phyloP scores from a whole-genome alignment of 2,113 vertebrate species.

The Toxotes chatareus region DNA sequence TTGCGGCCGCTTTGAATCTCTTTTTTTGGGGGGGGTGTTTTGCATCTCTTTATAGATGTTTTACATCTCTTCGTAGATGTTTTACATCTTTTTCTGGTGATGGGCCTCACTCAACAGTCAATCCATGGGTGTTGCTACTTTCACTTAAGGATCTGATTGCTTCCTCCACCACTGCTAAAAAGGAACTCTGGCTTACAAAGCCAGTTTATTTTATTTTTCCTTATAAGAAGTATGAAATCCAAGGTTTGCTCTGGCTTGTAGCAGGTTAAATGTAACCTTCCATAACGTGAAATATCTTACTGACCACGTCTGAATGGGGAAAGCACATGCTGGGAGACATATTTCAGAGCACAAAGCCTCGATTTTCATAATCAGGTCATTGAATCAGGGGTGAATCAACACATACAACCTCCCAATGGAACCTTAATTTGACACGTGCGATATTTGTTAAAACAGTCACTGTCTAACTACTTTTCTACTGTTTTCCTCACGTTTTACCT shows the following conservation, averaged over 20 bases:
- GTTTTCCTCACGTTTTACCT: background rate
- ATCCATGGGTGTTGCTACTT: background rate
- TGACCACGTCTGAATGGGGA: background rate
- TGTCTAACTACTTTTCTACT: background rate
- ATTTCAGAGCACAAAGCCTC: background rate
- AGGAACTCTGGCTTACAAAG: no score
- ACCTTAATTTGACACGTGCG: background rate
- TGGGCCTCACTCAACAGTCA: background rate
- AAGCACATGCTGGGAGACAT: background rate
- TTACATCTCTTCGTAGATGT: no score
- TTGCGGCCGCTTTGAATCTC: no score
- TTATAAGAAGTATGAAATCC: no score
- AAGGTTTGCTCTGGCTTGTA: no score
- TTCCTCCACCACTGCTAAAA: background rate
- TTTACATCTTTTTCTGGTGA: no score
- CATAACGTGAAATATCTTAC: background rate
- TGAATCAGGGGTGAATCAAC: background rate
- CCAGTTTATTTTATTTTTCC: no score
- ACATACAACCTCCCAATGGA: background rate
- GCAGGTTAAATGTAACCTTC: background rate
- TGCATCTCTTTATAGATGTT: no score
- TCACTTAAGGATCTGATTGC: background rate
- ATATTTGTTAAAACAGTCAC: background rate
- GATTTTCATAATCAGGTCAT: constrained; percentile 12
- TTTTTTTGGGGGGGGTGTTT: no score